Evolutionary conservation across 2,797 vertebrate genomes (phyloP), one percentile per base, ranked within the genome.

Genomic region (Centroberyx gerrardi): DNA sequence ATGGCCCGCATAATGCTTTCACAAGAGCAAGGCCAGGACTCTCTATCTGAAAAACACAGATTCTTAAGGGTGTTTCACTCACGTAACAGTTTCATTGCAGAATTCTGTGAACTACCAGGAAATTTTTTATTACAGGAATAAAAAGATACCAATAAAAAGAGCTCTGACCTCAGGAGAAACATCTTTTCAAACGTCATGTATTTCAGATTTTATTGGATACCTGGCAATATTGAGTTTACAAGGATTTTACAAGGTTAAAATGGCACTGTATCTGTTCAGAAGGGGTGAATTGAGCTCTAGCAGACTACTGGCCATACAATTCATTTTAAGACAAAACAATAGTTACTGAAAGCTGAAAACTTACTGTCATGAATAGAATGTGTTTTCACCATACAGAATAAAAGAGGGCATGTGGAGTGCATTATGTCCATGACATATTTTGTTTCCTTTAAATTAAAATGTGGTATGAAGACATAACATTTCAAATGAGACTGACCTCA

Each of bases 171-270:
- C 49, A n/a, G 61, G 51, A 48, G 36, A 46, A 49, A 76, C 44
- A 71, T 33, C 46, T 85, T 68, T 79, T 73, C 74, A 72, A 48
- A 83, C 49, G 51, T 84, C 62, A 79, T 72, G 59, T 48, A 73
- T 65, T 90, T 78, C 51, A 31, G 36, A 42, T 78, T 88, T 84
- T 80, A 86, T 55, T 80, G 80, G 61, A 78, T 48, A 65, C 17
- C 22, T 66, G 18, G 71, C 66, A 81, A 76, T 33, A 42, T 3
- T 29, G 52, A 40, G 33, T 86, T 89, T 76, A 82, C 58, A 79
- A 68, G 62, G 60, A 36, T 42, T 72, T 86, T 42, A 73, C 44
- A 55, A 33, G 14, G 61, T 70, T 40, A 55, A 63, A 72, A 84
- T 71, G 46, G 46, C 28, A 17, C 33, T 38, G 46, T 40, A 1